Percentiles rank a stretch among this genome's conserved stretches.
phyloP scores from a whole-genome alignment of 2,113 vertebrate genomes.

The Condylura cristata region DNA sequence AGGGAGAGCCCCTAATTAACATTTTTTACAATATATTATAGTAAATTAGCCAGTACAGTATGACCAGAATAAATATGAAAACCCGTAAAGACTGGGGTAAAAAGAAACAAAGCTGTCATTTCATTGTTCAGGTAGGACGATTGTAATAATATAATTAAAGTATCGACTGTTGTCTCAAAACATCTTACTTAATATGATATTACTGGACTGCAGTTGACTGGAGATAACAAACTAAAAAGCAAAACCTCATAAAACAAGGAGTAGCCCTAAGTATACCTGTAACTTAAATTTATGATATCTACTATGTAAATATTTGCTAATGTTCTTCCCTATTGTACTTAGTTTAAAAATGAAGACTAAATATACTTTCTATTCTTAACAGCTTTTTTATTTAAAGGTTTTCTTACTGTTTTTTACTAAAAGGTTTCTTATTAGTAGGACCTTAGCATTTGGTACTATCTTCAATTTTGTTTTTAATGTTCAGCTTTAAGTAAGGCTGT shows the following conservation, averaged over 20 bases:
- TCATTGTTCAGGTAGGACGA: neutral
- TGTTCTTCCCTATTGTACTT: neutral
- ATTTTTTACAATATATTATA: neutral
- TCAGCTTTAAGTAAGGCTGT: neutral
- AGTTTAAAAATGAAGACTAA: slow-evolving; percentile 1
- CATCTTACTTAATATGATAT: neutral
- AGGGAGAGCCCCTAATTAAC: no score
- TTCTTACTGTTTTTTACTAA: neutral
- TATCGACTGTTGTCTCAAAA: neutral
- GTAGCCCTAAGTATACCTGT: neutral
- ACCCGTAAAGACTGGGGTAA: neutral
- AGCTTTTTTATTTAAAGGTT: neutral
- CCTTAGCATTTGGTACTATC: neutral
- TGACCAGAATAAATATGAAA: neutral
- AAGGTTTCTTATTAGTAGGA: neutral
- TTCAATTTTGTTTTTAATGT: neutral
- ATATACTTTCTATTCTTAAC: neutral
- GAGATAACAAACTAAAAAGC: neutral
- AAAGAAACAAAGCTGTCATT: neutral
- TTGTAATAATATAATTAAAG: neutral
- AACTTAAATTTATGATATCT: slow-evolving; percentile 28
- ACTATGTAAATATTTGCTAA: neutral
- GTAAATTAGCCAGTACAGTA: neutral
- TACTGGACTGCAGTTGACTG: neutral
- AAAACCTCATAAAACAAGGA: neutral